phyloP scores from a whole-genome alignment of 2,888 invertebrate species.

The Seira sanloemensis region DNA sequence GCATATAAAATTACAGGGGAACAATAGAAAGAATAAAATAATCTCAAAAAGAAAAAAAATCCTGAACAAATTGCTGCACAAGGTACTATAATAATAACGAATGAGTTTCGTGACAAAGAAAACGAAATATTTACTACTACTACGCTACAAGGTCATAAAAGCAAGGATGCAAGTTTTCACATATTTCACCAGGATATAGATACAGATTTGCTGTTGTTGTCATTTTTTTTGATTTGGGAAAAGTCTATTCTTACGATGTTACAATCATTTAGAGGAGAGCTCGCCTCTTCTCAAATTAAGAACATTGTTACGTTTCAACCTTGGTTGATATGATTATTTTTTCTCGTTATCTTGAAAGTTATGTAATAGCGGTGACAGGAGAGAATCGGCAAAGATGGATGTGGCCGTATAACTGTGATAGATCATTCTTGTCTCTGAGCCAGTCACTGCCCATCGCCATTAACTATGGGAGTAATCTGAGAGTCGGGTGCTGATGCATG shows the following conservation, averaged over 20 bases:
- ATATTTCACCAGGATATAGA: constrained; percentile 18
- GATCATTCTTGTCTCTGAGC: constrained; percentile 55
- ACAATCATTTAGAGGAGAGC: not conserved
- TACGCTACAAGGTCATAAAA: not conserved
- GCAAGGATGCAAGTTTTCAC: constrained; percentile 33
- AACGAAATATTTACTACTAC: not conserved
- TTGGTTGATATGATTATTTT: not conserved
- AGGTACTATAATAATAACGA: not conserved
- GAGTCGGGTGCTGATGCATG: constrained; percentile 66
- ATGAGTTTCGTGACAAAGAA: not conserved
- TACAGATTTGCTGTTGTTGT: not conserved
- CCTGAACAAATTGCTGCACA: not conserved
- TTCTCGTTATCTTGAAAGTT: not conserved
- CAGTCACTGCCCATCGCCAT: constrained; percentile 71
- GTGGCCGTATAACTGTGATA: not conserved
- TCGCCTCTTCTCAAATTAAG: not conserved
- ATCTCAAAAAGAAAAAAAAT: not conserved
- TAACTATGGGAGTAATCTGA: constrained; percentile 64
- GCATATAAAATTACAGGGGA: not conserved
- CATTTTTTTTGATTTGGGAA: not conserved
- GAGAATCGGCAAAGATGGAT: not conserved
- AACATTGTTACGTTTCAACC: not conserved
- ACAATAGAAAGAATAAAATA: too few relatives aligned
- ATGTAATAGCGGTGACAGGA: not conserved
- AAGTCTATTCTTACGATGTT: not conserved